Base-by-base conservation (phyloP, 2,888 invertebrate genomes). In the Chrysolina americana region DNA sequence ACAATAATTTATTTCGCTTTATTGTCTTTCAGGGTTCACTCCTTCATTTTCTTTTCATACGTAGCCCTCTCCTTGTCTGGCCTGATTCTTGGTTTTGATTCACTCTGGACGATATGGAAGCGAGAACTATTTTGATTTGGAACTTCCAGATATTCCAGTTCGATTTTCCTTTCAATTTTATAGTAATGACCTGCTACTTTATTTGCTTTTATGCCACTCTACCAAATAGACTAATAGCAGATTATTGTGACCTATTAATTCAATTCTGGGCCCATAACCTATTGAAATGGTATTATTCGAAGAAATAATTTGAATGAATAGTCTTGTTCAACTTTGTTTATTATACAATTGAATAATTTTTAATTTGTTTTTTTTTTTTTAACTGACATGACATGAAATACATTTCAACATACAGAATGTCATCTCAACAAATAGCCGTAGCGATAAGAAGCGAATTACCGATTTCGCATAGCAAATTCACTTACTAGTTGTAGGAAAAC, bases 241-340 rank as follows among this genome's bases (percentile, higher is more conserved):
- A 3, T 28, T 28, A 28, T 28, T 28, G 28, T 5, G 5, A 28
- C 28, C 28, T 28, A 28, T 28, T 28, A 2, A 28, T 28, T 28
- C 28, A 28, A 28, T 65, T n/a, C 65, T 65, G 41, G 65, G 65
- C 65, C 65, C 65, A 65, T 65, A 65, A 65, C 65, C 65, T 65
- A 41, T 65, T 65, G 15, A 15, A 62, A 62, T 44, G 2, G 44
- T 44, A 2, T 44, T 44, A 44, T 6, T 44, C 44, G 44, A 44
- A 44, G 10, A 44, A 44, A 10, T 44, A 4, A 13, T 44, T 28
- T 28, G 28, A 28, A 28, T 28, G 28, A 28, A 28, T 28, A 28
- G 28, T 28, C 28, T 28, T 28, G 28, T 28, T 28, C 28, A 28
- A 28, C 28, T 28, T 28, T 28, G 28, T 28, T 28, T 44, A 44